phyloP scores from a whole-genome alignment of 1,140 invertebrate species.

The Papilio machaon region DNA sequence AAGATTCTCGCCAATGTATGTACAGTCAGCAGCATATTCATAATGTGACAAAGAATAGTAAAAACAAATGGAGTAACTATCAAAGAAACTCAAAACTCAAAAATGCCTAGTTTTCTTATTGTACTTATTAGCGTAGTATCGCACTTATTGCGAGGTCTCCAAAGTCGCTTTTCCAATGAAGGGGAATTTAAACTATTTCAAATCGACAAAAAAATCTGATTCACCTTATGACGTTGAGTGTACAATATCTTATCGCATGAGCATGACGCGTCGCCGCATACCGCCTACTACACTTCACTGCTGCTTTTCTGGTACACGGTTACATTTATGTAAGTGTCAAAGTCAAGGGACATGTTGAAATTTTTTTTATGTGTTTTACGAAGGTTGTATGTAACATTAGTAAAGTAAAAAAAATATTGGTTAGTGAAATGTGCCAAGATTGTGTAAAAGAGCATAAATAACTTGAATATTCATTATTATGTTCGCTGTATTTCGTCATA shows the following conservation, averaged over 20 bases:
- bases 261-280: constrained; percentile 37
- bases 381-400: neutral
- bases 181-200: too few species aligned
- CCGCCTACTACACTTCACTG: constrained; percentile 40
- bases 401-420: too few species aligned
- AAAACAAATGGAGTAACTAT: neutral
- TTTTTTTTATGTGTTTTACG: constrained; percentile 17
- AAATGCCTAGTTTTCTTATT: neutral
- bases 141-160: neutral
- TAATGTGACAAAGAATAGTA: neutral
- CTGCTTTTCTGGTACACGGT: constrained; percentile 51
- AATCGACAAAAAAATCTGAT: neutral
- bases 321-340: constrained; percentile 52
- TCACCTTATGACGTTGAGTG: neutral
- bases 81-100: neutral
- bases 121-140: neutral
- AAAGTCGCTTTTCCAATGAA: neutral
- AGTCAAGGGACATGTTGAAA: constrained; percentile 40
- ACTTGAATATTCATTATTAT: too few species aligned
- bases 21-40: constrained; percentile 26
- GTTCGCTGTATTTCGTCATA: too few species aligned
- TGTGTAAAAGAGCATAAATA: too few species aligned
- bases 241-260: neutral
- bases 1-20: constrained; percentile 63
- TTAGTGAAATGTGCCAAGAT: too few species aligned